phyloP scores from a whole-genome alignment of 30 jellyfish, hydroid and myxozoan species.

The Calvadosia cruxmelitensis region DNA sequence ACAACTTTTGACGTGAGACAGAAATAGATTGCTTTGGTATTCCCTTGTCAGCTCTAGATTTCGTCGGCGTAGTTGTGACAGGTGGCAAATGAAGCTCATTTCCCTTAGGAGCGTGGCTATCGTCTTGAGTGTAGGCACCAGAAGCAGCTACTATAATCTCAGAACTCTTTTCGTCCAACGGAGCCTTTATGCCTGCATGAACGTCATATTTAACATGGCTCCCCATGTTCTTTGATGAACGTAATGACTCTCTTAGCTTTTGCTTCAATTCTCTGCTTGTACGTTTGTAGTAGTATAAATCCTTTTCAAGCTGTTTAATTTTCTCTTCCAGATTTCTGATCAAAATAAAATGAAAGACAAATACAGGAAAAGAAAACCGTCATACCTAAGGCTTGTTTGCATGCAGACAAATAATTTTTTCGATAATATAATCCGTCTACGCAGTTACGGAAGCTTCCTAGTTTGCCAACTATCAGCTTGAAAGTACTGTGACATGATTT shows the following conservation, averaged over 20 bases:
- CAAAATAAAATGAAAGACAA: too few relatives aligned
- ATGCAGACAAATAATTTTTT: too few relatives aligned
- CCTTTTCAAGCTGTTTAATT: conserved; percentile 63
- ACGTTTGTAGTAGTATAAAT: conserved; percentile 66
- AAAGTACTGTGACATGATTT: too few relatives aligned
- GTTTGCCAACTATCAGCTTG: too few relatives aligned
- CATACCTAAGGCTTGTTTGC: neutral
- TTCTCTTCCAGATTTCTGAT: conserved; percentile 44
- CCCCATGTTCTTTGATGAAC: too few relatives aligned
- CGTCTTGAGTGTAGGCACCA: neutral
- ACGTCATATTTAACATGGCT: too few relatives aligned
- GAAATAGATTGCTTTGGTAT: too few relatives aligned
- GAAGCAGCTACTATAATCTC: too few relatives aligned
- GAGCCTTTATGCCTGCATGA: too few relatives aligned
- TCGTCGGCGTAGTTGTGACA: neutral
- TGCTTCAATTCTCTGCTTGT: conserved; percentile 52
- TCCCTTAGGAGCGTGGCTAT: neutral
- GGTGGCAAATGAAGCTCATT: neutral
- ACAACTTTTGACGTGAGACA: neutral
- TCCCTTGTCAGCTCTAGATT: neutral
- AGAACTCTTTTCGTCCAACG: too few relatives aligned
- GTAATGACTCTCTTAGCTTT: conserved; percentile 34
- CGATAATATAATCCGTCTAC: too few relatives aligned
- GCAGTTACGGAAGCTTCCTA: too few relatives aligned
- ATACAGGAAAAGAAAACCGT: conserved; percentile 2